Evolutionary conservation across 2,113 vertebrate genomes (phyloP).

Genomic region (Pluvianellus socialis): DNA sequence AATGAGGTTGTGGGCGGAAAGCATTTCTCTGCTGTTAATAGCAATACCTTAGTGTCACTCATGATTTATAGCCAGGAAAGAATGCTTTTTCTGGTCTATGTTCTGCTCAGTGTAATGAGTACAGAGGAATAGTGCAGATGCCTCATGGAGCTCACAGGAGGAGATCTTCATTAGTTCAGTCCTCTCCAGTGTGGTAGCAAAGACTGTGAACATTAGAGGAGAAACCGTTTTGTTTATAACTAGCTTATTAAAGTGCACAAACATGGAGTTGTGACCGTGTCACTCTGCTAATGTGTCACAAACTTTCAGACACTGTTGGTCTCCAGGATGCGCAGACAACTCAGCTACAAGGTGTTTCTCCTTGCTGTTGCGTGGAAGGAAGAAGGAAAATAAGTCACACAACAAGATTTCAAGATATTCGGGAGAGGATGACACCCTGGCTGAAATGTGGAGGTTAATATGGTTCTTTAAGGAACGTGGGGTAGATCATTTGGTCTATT

Average conservation of each 20-base stretch:
- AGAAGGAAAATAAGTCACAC: not conserved
- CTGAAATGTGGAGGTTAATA: not conserved
- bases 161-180: conserved; percentile 50
- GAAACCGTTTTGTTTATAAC: conserved; percentile 50
- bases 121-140: not conserved
- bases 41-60: conserved; percentile 43
- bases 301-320: not conserved
- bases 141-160: conserved; percentile 51
- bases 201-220: conserved; percentile 32
- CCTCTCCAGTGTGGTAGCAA: conserved; percentile 34
- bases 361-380: not conserved
- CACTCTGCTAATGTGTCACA: not conserved
- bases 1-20: conserved; percentile 7
- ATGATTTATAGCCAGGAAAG: conserved; percentile 40
- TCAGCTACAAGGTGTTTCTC: not conserved
- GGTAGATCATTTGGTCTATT: not conserved
- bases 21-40: conserved; percentile 33
- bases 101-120: conserved; percentile 38
- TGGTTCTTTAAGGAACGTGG: not conserved
- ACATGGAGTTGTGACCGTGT: not conserved
- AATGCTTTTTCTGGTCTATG: conserved; percentile 21
- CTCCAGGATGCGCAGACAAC: not conserved
- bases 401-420: not conserved
- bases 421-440: not conserved
- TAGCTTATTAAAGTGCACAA: conserved; percentile 38